Evolutionary conservation across 92 coral and sea anemone genomes (phyloP).

Genomic region (Isaurus tuberculatus): DNA sequence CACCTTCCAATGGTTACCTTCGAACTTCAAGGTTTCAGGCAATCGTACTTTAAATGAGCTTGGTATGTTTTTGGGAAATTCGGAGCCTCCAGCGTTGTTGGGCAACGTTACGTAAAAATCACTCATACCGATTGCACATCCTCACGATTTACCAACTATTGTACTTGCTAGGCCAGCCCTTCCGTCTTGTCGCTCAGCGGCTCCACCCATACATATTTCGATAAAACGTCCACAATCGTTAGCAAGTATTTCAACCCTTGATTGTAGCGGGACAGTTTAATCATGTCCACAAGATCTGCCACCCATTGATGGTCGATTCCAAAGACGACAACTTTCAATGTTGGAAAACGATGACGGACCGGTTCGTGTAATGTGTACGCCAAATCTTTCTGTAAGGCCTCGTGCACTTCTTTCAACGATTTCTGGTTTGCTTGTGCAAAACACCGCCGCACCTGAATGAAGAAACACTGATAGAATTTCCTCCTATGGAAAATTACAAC

Average conservation of each 20-base stretch:
- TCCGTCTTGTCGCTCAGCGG: conserved; percentile 24
- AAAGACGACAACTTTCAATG: not conserved
- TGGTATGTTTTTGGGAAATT: not conserved
- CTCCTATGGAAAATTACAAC: not conserved
- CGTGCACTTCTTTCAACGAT: not conserved
- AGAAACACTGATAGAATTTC: not conserved
- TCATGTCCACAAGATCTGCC: conserved; percentile 9
- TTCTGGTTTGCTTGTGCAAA: conserved; percentile 8
- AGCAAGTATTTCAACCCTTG: conserved; percentile 6
- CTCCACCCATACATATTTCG: not conserved
- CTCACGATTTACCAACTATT: conserved; percentile 40
- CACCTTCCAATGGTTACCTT: conserved; percentile 26
- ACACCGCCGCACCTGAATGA: not conserved
- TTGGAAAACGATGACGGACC: conserved; percentile 20
- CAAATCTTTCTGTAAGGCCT: not conserved
- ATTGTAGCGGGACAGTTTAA: not conserved
- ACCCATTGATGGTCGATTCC: conserved; percentile 12
- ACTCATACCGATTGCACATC: conserved; percentile 23
- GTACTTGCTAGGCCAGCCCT: conserved; percentile 58
- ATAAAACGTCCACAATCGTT: not conserved
- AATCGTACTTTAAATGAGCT: conserved; percentile 1
- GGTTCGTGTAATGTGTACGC: conserved; percentile 27
- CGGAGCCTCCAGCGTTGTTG: not conserved
- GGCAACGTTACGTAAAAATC: conserved; percentile 45
- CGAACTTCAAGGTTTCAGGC: not conserved